These are phyloP conservation scores for Aspiorhynchus laticeps DNA, from an alignment of 2,113 vertebrate genomes.

Conservation along the genomic window DNA sequence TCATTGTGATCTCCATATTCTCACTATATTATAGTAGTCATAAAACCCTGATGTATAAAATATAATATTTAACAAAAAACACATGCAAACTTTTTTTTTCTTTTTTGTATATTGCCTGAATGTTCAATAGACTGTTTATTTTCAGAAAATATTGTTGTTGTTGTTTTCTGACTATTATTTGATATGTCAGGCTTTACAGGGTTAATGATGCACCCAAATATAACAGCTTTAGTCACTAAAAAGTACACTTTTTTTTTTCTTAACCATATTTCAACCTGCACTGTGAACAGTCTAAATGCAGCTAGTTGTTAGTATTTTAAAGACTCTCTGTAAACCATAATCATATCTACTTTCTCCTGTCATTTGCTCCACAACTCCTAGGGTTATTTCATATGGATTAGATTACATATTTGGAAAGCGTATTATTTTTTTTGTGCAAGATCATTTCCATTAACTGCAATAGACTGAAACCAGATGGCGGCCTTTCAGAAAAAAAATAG, in stretches of 20 bases:
- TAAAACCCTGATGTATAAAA: background rate
- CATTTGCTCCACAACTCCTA: slow-evolving; percentile 54
- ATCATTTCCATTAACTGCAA: slow-evolving; percentile 62
- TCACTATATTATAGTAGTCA: background rate
- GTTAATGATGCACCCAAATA: background rate
- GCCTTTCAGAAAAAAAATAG: slow-evolving; percentile 54
- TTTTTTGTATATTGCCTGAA: background rate
- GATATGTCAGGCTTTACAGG: background rate
- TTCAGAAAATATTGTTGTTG: too few relatives aligned
- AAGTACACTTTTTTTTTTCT: background rate
- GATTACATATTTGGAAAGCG: slow-evolving; percentile 64
- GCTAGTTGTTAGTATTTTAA: slow-evolving; percentile 58
- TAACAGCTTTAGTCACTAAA: background rate
- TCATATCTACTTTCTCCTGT: slow-evolving; percentile 52
- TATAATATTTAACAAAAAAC: background rate
- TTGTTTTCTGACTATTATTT: background rate
- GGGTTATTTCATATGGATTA: slow-evolving; percentile 62
- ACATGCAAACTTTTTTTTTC: background rate
- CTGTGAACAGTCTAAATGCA: slow-evolving; percentile 44
- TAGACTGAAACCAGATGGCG: slow-evolving; percentile 69
- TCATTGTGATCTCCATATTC: background rate
- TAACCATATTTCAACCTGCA: slow-evolving; percentile 31
- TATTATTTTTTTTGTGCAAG: slow-evolving; percentile 57
- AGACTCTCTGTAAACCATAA: slow-evolving; percentile 46
- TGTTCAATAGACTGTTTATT: background rate